Conservation (phyloP, 2,113 vertebrate genomes). For the Periophthalmus modestus region DNA sequence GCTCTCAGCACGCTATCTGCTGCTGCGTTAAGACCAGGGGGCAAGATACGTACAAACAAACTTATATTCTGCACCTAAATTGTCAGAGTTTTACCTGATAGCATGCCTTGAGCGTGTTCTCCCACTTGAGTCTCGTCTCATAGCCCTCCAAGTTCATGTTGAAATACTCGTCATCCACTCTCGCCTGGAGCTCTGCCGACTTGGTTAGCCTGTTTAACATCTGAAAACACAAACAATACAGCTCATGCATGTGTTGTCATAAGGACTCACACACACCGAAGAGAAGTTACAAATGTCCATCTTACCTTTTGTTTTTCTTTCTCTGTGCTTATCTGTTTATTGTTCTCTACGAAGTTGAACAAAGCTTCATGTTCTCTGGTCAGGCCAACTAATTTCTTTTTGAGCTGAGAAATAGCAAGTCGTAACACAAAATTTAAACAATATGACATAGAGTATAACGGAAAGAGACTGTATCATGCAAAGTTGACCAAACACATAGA, state of each 20-base stretch:
- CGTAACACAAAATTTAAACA: too few species aligned
- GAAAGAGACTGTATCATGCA: too few species aligned
- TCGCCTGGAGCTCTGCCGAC: slow-evolving; percentile 81
- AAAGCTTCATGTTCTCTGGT: slow-evolving; percentile 84
- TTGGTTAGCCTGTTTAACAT: slow-evolving; percentile 86
- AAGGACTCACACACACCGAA: not conserved
- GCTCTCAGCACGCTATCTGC: too few species aligned
- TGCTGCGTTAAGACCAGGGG: too few species aligned
- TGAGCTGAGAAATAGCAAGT: slow-evolving; percentile 67
- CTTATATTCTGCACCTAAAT: not conserved
- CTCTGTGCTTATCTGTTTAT: slow-evolving; percentile 77
- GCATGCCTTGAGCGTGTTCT: slow-evolving; percentile 84
- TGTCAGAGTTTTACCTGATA: slow-evolving; percentile 74
- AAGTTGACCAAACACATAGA: not conserved
- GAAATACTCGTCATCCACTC: slow-evolving; percentile 86
- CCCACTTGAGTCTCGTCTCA: slow-evolving; percentile 85
- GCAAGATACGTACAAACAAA: not conserved
- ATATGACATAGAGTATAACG: too few species aligned
- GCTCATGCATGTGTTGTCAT: not conserved
- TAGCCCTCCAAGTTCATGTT: slow-evolving; percentile 83
- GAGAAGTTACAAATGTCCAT: too few species aligned
- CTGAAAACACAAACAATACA: slow-evolving; percentile 53
- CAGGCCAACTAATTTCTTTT: slow-evolving; percentile 82
- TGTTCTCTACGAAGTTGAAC: slow-evolving; percentile 84
- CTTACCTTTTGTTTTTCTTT: slow-evolving; percentile 86